Conservation (phyloP, 2,113 vertebrate species). For the Desmodus rotundus region DNA sequence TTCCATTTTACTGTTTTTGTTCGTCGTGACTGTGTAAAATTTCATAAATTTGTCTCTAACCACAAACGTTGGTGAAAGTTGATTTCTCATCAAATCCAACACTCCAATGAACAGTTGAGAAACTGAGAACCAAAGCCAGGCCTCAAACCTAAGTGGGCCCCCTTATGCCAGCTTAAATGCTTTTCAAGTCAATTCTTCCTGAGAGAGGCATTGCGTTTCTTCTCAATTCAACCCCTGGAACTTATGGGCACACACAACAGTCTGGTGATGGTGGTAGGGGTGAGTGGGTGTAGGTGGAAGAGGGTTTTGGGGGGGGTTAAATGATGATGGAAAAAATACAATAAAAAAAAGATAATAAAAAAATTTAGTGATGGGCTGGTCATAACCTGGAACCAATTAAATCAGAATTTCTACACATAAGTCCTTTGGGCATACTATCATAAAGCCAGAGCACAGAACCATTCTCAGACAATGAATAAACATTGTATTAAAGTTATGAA, state of each 20-base stretch:
- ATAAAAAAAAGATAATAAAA: too few relatives aligned
- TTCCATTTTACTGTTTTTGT: not conserved
- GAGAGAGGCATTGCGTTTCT: not conserved
- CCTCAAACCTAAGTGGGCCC: not conserved
- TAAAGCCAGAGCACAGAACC: not conserved
- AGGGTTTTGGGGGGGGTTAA: too few relatives aligned
- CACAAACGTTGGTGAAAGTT: not conserved
- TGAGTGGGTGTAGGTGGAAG: too few relatives aligned
- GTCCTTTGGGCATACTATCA: not conserved
- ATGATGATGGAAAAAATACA: too few relatives aligned
- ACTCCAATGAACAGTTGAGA: not conserved
- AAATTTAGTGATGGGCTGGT: not conserved
- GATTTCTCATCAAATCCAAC: not conserved
- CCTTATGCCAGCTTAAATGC: not conserved
- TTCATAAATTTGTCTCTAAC: not conserved
- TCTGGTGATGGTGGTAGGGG: too few relatives aligned
- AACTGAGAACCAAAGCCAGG: not conserved
- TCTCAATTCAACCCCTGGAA: not conserved
- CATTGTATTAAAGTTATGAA: too few relatives aligned
- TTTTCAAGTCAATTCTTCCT: not conserved
- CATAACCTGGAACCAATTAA: not conserved
- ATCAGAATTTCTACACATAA: not conserved
- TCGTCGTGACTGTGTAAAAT: not conserved
- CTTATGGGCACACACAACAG: constrained; percentile 73
- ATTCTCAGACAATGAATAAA: not conserved